Base-by-base conservation (phyloP, 2,797 vertebrate genomes). In the Ambastaia sidthimunki region DNA sequence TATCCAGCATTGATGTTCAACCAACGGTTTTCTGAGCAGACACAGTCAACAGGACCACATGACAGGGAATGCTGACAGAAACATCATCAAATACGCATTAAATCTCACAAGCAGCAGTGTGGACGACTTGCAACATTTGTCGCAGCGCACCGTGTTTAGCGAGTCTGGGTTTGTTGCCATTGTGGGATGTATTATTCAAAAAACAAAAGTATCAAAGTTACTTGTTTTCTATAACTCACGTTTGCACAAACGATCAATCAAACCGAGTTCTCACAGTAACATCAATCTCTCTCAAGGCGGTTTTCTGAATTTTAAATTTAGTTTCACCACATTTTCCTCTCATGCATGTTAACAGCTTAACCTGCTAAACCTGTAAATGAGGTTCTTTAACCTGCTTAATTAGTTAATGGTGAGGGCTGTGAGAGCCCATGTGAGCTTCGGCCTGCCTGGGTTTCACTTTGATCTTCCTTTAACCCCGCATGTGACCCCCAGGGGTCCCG, bases 1-100 rank as follows among this genome's bases (percentile, higher is more conserved):
- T 0, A 7, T 31, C 37, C 52, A 28, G 65, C 47, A 7, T 12
- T 60, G 25, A 74, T 52, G 44, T 74, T 68, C 55, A 67, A 66
- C 66, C 75, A 41, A 37, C 44, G 48, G 7, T 68, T 34, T 66
- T 69, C 71, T 59, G 15, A 44, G 71, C 10, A 75, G 74, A 48
- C 31, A 7, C 65, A 80, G 79, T 82, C 54, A 78, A 82, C 65
- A 63, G 75, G 79, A 59, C 41, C 80, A 85, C 63, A 82, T 80
- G 80, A 80, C 77, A 68, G 72, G n/a, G 85, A 88, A 84, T 84
- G 84, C 84, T 85, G 86, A 90, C 83, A 84, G 87, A 91, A 89
- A 86, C 82, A 74, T 89, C 87, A 90, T 92, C 90, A 92, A 92
- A 91, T 88, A 90, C 91, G 88, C 83, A 92, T 89, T 87, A 89